These are phyloP conservation scores for Ardeotis arabs DNA, from an alignment of 2,113 vertebrate genomes.

Conservation along the genomic window DNA sequence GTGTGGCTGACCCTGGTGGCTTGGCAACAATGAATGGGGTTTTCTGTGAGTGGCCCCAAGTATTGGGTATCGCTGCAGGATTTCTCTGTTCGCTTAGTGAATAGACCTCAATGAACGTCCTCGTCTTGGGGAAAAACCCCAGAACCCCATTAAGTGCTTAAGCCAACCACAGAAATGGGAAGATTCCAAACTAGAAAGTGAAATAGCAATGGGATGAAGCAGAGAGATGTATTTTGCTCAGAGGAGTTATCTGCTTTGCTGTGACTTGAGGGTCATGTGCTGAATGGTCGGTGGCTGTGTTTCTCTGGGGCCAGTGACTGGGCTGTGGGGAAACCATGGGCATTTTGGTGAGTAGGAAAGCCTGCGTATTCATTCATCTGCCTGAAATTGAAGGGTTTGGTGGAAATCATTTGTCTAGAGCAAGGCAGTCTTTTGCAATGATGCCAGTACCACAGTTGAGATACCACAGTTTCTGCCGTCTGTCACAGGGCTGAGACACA, in stretches of 20 bases:
- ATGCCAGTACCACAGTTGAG: background rate
- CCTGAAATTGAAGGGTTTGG: background rate
- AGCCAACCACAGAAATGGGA: background rate
- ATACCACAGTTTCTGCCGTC: background rate
- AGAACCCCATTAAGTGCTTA: background rate
- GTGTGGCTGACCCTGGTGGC: background rate
- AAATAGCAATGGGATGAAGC: background rate
- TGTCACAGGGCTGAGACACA: background rate
- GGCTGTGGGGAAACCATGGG: background rate
- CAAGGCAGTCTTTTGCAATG: background rate
- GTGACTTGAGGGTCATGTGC: background rate
- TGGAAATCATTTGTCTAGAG: background rate
- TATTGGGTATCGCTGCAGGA: background rate
- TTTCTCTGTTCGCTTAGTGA: background rate
- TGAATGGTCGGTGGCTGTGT: background rate
- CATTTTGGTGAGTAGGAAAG: background rate
- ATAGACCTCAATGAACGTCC: background rate
- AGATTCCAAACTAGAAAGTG: background rate
- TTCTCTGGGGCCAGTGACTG: background rate
- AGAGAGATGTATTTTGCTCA: background rate
- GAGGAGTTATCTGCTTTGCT: background rate
- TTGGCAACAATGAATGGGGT: constrained; percentile 13
- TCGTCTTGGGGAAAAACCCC: constrained; percentile 1
- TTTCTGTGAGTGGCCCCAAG: background rate
- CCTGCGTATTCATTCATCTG: background rate